phyloP scores from a whole-genome alignment of 1,140 invertebrate genomes.

The Drosophila repleta region DNA sequence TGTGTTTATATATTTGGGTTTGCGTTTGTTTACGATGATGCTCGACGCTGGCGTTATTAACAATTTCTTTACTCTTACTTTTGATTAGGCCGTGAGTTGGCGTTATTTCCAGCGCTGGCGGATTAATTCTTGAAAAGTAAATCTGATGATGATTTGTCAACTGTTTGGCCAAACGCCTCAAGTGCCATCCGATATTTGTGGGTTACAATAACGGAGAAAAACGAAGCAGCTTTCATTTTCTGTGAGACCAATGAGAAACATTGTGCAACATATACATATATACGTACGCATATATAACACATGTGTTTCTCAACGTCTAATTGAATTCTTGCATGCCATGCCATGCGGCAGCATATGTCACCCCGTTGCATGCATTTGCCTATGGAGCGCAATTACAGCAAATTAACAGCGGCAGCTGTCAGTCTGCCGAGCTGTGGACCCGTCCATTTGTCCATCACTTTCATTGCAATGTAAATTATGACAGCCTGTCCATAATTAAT shows the following conservation, averaged over 20 bases:
- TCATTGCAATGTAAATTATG: conserved; percentile 69
- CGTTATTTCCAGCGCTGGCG: conserved; percentile 51
- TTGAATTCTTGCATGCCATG: conserved; percentile 69
- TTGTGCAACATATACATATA: conserved; percentile 50
- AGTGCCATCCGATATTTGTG: conserved; percentile 50
- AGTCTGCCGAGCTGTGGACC: not conserved
- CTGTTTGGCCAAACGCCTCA: conserved; percentile 29
- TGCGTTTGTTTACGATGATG: conserved; percentile 23
- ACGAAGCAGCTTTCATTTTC: conserved; percentile 66
- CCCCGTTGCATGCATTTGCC: conserved; percentile 19
- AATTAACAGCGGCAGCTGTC: conserved; percentile 50
- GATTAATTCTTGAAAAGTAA: conserved; percentile 82
- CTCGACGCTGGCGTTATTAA: conserved; percentile 35
- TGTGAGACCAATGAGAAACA: conserved; percentile 13
- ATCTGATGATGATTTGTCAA: conserved; percentile 77
- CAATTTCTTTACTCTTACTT: conserved; percentile 79
- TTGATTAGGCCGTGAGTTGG: conserved; percentile 75
- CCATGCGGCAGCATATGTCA: conserved; percentile 32
- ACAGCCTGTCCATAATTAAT: conserved; percentile 77
- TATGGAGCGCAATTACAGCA: conserved; percentile 46
- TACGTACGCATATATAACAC: no score
- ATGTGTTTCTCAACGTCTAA: conserved; percentile 23
- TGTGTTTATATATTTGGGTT: conserved; percentile 41
- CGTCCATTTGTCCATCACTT: conserved; percentile 5
- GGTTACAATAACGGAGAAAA: conserved; percentile 61